Evolutionary conservation across 2,888 invertebrate species (phyloP).

Genomic region (Unio delphinus): DNA sequence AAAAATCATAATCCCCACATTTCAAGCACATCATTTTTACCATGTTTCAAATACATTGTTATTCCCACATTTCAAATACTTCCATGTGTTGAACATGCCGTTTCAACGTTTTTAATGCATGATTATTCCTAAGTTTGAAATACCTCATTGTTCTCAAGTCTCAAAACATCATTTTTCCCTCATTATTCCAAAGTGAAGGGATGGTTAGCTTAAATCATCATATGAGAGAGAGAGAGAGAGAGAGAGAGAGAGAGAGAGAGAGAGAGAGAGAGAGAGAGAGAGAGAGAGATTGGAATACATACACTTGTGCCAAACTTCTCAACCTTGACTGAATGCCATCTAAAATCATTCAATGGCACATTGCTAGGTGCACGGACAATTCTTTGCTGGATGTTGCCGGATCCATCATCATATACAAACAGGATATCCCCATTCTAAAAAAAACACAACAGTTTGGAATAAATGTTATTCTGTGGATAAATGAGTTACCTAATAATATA

Average conservation of each 20-base stretch:
- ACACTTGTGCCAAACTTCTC: slow-evolving; percentile 42
- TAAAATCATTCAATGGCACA: slow-evolving; percentile 45
- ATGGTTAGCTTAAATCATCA: not conserved
- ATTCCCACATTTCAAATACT: too few species aligned
- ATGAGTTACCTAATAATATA: too few species aligned
- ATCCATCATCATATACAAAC: slow-evolving; percentile 52
- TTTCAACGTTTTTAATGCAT: too few species aligned
- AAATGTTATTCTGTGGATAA: not conserved
- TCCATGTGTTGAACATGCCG: too few species aligned
- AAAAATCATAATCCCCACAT: too few species aligned
- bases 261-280: slow-evolving; percentile 2
- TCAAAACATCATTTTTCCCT: too few species aligned
- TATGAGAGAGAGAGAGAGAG: not conserved
- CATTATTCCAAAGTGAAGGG: too few species aligned
- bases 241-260: not conserved
- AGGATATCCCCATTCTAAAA: slow-evolving; percentile 55
- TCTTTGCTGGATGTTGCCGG: slow-evolving; percentile 27
- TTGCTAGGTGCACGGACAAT: slow-evolving; percentile 25
- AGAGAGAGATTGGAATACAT: slow-evolving; percentile 9
- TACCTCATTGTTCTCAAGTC: too few species aligned
- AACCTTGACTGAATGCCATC: slow-evolving; percentile 48
- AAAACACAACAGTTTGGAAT: not conserved
- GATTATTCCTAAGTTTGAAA: too few species aligned
- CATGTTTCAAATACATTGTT: too few species aligned
- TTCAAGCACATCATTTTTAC: too few species aligned